Percentiles rank a stretch among this genome's conserved stretches.
These are phyloP conservation scores for Galaxias olidus DNA, from an alignment of 2,797 vertebrate genomes.

Conservation along the genomic window DNA sequence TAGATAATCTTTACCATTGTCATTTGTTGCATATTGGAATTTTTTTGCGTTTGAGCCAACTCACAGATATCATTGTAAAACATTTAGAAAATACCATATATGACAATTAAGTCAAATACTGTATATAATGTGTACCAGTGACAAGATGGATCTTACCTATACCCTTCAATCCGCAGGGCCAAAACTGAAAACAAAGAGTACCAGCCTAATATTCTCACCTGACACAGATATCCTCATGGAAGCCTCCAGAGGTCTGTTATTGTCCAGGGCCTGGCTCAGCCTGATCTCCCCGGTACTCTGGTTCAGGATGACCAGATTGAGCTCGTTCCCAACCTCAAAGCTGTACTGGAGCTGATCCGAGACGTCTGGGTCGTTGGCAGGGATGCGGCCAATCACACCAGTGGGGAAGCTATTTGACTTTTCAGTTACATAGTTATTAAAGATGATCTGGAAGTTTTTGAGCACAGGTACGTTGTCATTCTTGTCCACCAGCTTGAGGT, in stretches of 20 bases:
- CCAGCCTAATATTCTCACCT: constrained; percentile 73
- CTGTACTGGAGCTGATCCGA: constrained; percentile 87
- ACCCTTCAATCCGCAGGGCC: too few relatives aligned
- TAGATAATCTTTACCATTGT: too few relatives aligned
- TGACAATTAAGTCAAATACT: too few relatives aligned
- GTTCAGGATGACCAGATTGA: constrained; percentile 90
- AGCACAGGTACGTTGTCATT: constrained; percentile 91
- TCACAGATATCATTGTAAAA: too few relatives aligned
- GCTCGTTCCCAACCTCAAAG: constrained; percentile 91
- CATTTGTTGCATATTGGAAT: too few relatives aligned
- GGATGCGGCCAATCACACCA: constrained; percentile 89
- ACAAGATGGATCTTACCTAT: too few relatives aligned
- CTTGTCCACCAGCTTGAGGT: constrained; percentile 88
- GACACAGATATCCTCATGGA: constrained; percentile 93
- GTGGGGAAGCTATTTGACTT: constrained; percentile 89
- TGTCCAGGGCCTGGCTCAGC: constrained; percentile 90
- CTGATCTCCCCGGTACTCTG: constrained; percentile 87
- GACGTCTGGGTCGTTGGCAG: constrained; percentile 87
- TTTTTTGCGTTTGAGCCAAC: too few relatives aligned
- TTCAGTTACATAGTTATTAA: constrained; percentile 96
- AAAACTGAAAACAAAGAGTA: too few relatives aligned
- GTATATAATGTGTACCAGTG: too few relatives aligned
- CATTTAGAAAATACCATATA: too few relatives aligned
- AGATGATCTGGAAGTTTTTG: constrained; percentile 95
- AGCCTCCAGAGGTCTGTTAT: constrained; percentile 94